Base-by-base conservation (phyloP, 1,140 invertebrate species). In the Nephila pilipes region DNA sequence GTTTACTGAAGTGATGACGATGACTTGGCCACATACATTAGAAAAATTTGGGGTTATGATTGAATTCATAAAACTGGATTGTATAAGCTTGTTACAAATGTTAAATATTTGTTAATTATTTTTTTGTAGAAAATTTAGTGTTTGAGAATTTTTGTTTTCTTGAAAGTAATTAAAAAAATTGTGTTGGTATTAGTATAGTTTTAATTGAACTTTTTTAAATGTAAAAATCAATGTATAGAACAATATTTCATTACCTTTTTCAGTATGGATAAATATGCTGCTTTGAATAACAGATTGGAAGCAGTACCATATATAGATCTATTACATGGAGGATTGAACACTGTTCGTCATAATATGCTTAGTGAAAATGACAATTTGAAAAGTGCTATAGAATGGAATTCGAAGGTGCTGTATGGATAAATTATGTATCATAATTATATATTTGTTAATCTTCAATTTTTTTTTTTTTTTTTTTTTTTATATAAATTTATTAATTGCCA, bases 281-380 rank as follows among this genome's bases (percentile, higher is more conserved):
- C 60, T 63, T 20, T 87, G 20, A 87, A 18, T 36, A 20, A 60
- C n/a, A 87, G 85, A 29, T 60, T 87, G 12, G 55, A 12, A 87
- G 20, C 55, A n/a, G 57, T 87, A 87, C 85, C 85, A 60, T 87
- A 87, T 38, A 22, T 60, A 32, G 25, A 87, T 22, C 12, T 87
- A 2, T 20, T 87, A 10, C 20, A 87, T 20, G 29, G 10, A 38
- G 57, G 57, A 22, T 20, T 87, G 1, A 29, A 87, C 8, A 46
- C 5, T 22, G 29, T 88, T 88, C 63, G 36, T 5, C 14, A 54
- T 29, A 36, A 75, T 38, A 32, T 88, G 1, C 20, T 46, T 25
- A 1, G 54, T 38, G 87, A 88, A 14, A 29, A 88, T 25, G 29
- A 75, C 18, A 0, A 10, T 18, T 29, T 69, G 8, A n/a, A 32